A percentile compares a stretch with the other conserved stretches of the same genome.
These are phyloP conservation scores for Brevimyrus niger DNA, from an alignment of 2,113 vertebrate genomes.

Conservation along the genomic window DNA sequence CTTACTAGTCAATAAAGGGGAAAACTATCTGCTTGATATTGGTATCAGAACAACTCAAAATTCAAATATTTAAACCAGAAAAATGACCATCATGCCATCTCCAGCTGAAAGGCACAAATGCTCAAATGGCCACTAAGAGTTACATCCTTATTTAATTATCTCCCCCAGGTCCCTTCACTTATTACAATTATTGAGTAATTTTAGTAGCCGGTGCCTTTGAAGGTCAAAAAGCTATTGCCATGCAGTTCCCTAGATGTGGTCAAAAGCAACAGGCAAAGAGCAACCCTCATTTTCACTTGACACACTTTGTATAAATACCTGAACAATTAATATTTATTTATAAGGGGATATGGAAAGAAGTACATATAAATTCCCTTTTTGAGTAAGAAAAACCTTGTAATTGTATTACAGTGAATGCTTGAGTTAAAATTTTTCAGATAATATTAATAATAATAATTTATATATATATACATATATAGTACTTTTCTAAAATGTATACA, in stretches of 20 bases:
- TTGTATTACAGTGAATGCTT: not conserved
- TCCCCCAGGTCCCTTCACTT: constrained; percentile 1
- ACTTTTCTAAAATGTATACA: not conserved
- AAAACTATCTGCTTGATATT: too few relatives aligned
- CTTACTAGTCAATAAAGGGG: not conserved
- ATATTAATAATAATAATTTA: too few relatives aligned
- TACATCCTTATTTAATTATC: not conserved
- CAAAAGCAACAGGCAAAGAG: not conserved
- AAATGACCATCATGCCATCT: not conserved
- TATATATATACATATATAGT: too few relatives aligned
- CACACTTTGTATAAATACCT: not conserved
- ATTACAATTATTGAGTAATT: constrained; percentile 22
- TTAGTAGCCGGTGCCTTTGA: constrained; percentile 8
- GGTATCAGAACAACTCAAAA: not conserved
- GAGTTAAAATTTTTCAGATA: not conserved
- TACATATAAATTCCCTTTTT: not conserved
- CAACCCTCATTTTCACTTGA: not conserved
- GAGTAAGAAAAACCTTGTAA: not conserved
- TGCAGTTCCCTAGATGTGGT: not conserved
- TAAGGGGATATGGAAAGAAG: not conserved
- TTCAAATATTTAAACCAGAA: not conserved
- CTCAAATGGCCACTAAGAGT: not conserved
- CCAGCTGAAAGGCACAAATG: not conserved
- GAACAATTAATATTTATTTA: not conserved
- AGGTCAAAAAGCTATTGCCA: not conserved